phyloP scores from a whole-genome alignment of 1,140 invertebrate species.

The Asobara japonica region DNA sequence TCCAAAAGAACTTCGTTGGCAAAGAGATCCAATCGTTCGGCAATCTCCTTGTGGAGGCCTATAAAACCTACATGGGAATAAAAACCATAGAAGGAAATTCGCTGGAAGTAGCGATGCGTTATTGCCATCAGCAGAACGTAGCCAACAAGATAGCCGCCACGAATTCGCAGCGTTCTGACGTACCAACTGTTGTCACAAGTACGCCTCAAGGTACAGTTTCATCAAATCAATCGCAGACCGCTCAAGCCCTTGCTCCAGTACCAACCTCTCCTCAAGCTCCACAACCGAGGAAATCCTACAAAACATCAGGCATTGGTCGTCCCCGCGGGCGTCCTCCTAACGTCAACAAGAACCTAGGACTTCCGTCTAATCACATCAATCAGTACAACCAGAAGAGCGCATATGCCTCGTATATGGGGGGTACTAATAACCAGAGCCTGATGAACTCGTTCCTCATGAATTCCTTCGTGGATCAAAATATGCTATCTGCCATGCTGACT shows the following conservation, averaged over 20 bases:
- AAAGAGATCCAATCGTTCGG: conserved; percentile 67
- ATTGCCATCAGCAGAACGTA: conserved; percentile 53
- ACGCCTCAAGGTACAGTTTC: not conserved
- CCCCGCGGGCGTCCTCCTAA: conserved; percentile 61
- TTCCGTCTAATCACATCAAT: conserved; percentile 46
- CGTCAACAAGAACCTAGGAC: conserved; percentile 54
- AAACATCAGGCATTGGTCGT: conserved; percentile 45
- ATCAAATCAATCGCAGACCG: not conserved
- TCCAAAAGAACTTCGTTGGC: conserved; percentile 70
- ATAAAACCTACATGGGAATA: conserved; percentile 66
- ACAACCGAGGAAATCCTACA: conserved; percentile 40
- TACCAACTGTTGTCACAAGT: not conserved
- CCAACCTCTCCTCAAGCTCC: conserved; percentile 39
- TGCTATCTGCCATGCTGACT: conserved; percentile 56
- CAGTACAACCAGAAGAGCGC: conserved; percentile 52
- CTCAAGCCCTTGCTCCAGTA: conserved; percentile 31
- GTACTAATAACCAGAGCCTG: conserved; percentile 49
- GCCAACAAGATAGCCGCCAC: conserved; percentile 49
- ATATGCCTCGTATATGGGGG: conserved; percentile 51
- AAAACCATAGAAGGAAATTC: conserved; percentile 57
- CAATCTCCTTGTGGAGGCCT: conserved; percentile 71
- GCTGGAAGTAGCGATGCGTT: conserved; percentile 54
- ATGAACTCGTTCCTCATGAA: conserved; percentile 59
- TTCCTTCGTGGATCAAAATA: conserved; percentile 55
- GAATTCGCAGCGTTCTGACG: not conserved